Evolutionary conservation across 1,140 invertebrate species (phyloP).

Genomic region (Spodoptera litura): DNA sequence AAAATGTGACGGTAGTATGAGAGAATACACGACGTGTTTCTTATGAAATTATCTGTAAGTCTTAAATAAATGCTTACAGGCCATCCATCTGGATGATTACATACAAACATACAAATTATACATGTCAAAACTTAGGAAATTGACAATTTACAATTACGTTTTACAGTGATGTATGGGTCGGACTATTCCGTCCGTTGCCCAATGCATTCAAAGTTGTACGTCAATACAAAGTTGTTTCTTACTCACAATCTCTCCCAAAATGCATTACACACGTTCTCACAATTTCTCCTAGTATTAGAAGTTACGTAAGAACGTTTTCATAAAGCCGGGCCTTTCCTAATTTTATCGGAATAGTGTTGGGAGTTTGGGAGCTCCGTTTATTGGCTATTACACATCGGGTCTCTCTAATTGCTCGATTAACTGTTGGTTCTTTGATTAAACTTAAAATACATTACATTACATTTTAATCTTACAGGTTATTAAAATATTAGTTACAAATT

Average conservation of each 20-base stretch:
- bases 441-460: conserved; percentile 30
- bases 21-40: no score
- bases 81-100: no score
- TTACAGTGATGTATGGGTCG: not conserved
- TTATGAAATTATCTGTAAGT: no score
- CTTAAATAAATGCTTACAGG: not conserved
- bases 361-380: conserved; percentile 65
- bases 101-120: not conserved
- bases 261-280: conserved; percentile 40
- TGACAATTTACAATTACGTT: not conserved
- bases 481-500: conserved; percentile 1
- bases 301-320: conserved; percentile 59
- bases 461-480: conserved; percentile 24
- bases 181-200: conserved; percentile 2
- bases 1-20: no score
- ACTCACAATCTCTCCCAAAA: conserved; percentile 22
- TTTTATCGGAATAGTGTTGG: conserved; percentile 68
- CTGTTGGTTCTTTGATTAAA: conserved; percentile 52
- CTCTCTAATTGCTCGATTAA: conserved; percentile 68
- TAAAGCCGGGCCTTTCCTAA: conserved; percentile 55
- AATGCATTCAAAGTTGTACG: conserved; percentile 15
- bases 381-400: conserved; percentile 58
- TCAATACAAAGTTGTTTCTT: conserved; percentile 12
- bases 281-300: conserved; percentile 22
- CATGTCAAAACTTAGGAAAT: conserved; percentile 1